These are phyloP conservation scores for Hyposoter didymator DNA, from an alignment of 2,888 invertebrate genomes.

Conservation along the genomic window DNA sequence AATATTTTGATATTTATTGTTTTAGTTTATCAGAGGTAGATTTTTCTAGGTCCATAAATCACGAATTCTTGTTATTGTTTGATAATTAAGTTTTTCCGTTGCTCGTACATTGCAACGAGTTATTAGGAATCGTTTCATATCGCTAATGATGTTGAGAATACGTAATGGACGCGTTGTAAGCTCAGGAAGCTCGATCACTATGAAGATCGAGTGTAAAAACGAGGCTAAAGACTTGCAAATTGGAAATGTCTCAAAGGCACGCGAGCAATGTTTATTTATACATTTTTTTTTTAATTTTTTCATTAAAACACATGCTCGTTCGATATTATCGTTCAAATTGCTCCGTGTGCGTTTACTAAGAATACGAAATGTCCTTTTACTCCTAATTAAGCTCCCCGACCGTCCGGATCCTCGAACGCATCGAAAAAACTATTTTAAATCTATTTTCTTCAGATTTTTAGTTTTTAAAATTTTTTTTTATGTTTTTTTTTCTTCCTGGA, in stretches of 20 bases:
- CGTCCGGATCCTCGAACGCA: constrained; percentile 21
- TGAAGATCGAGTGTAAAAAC: constrained; percentile 42
- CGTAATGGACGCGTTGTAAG: constrained; percentile 58
- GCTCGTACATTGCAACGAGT: constrained; percentile 8
- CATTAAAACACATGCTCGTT: constrained; percentile 35
- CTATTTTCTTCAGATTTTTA: background rate
- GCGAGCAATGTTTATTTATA: constrained; percentile 36
- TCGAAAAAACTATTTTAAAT: constrained; percentile 10
- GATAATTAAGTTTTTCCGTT: constrained; percentile 35
- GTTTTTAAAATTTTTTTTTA: background rate
- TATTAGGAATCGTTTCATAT: constrained; percentile 29
- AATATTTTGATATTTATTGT: constrained; percentile 53
- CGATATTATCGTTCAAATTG: constrained; percentile 50
- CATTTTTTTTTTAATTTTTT: background rate
- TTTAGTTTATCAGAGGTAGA: constrained; percentile 61
- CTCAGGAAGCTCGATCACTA: constrained; percentile 46
- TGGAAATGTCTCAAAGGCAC: constrained; percentile 61
- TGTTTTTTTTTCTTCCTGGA: constrained; percentile 17
- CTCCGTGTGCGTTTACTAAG: constrained; percentile 50
- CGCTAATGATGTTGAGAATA: constrained; percentile 54
- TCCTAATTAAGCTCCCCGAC: constrained; percentile 41
- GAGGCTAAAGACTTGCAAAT: constrained; percentile 41
- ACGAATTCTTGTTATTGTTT: constrained; percentile 20
- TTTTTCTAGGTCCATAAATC: constrained; percentile 54
- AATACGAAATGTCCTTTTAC: constrained; percentile 21